Conservation (phyloP, 1,140 invertebrate genomes). For the Lerema accius region DNA sequence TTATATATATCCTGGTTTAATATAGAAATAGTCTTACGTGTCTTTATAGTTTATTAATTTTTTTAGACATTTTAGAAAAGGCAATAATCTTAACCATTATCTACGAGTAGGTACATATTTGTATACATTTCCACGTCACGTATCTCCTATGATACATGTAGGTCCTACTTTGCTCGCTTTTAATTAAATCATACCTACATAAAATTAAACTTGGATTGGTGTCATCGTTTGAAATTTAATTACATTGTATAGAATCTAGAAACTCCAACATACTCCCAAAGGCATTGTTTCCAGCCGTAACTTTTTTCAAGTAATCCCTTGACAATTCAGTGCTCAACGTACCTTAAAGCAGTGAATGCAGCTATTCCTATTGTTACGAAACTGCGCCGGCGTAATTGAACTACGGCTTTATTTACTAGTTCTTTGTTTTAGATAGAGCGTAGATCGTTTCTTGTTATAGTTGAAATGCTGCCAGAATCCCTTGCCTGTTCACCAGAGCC, state of each 20-base stretch:
- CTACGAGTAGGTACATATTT: too few relatives aligned
- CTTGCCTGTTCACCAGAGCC: not conserved
- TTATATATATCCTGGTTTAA: too few relatives aligned
- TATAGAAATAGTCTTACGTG: too few relatives aligned
- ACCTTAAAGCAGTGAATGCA: not conserved
- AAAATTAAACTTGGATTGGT: too few relatives aligned
- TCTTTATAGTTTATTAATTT: too few relatives aligned
- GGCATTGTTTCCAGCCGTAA: not conserved
- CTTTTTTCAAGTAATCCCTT: not conserved
- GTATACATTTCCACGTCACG: too few relatives aligned
- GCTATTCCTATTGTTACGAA: slow-evolving; percentile 9
- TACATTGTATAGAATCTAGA: not conserved
- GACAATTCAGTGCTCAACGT: not conserved
- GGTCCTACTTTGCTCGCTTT: not conserved
- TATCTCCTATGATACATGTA: too few relatives aligned
- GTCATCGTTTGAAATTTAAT: not conserved
- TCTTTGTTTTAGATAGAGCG: slow-evolving; percentile 12
- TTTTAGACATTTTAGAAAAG: too few relatives aligned
- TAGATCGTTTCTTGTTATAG: slow-evolving; percentile 4
- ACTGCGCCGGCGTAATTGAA: not conserved
- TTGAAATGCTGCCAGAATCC: slow-evolving; percentile 14
- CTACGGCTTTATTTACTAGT: not conserved
- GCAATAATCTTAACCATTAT: too few relatives aligned
- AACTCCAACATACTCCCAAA: not conserved
- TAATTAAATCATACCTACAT: too few relatives aligned